Percentiles rank a stretch among this genome's conserved stretches.
Evolutionary conservation across 2,888 invertebrate genomes (phyloP).

Genomic region (Hirtodrosophila alboralis): DNA sequence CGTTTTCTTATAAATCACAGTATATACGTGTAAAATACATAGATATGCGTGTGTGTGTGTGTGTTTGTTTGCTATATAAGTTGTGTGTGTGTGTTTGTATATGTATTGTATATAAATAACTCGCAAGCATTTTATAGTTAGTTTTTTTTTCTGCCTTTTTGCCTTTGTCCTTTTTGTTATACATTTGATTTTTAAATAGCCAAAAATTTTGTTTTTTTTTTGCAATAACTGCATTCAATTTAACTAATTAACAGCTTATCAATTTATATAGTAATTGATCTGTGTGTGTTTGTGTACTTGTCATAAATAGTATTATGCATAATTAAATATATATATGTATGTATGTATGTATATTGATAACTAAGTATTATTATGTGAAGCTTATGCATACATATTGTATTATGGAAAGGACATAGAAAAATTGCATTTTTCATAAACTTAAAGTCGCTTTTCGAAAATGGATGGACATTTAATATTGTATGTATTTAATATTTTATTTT

Average conservation of each 20-base stretch:
- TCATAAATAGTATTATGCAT: too few relatives aligned
- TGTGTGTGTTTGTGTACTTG: conserved; percentile 16
- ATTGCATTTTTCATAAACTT: conserved; percentile 75
- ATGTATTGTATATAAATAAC: conserved; percentile 58
- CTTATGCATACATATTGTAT: conserved; percentile 50
- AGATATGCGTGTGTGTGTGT: conserved; percentile 54
- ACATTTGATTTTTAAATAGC: conserved; percentile 34
- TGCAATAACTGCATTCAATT: conserved; percentile 63
- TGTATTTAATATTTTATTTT: conserved; percentile 43
- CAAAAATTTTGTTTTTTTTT: too few relatives aligned
- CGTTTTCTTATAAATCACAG: conserved; percentile 80
- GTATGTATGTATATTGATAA: conserved; percentile 34
- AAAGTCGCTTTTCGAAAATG: conserved; percentile 72
- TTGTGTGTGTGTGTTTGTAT: conserved; percentile 31
- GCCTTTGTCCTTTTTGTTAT: conserved; percentile 31
- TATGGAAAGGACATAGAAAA: conserved; percentile 75
- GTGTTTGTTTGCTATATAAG: conserved; percentile 21
- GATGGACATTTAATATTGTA: conserved; percentile 67
- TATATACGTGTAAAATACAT: conserved; percentile 78
- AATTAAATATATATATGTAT: too few relatives aligned
- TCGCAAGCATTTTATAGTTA: conserved; percentile 69
- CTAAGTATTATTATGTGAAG: conserved; percentile 37
- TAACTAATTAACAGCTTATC: conserved; percentile 78
- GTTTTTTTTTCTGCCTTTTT: conserved; percentile 20
- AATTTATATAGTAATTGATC: conserved; percentile 36